These are phyloP conservation scores for Natator depressus DNA, from an alignment of 2,113 vertebrate genomes.

Conservation along the genomic window DNA sequence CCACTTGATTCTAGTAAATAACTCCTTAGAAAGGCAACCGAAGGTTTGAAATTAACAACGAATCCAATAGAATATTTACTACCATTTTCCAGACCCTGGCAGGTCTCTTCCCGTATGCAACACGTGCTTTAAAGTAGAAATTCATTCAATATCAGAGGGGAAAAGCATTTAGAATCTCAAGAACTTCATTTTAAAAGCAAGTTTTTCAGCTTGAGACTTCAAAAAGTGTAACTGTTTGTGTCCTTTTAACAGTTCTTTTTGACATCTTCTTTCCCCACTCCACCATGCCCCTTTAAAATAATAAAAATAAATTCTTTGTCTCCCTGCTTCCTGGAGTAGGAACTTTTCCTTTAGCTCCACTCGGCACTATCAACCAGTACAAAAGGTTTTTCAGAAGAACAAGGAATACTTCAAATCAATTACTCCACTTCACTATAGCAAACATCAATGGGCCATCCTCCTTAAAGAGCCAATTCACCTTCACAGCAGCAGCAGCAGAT, in stretches of 20 bases:
- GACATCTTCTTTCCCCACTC: neutral
- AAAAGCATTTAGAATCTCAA: neutral
- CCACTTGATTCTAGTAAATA: neutral
- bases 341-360: slow-evolving; percentile 47
- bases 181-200: neutral
- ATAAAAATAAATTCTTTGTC: slow-evolving; percentile 44
- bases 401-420: slow-evolving; percentile 66
- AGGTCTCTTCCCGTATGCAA: neutral
- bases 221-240: neutral
- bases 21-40: neutral
- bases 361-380: slow-evolving; percentile 44
- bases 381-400: slow-evolving; percentile 52
- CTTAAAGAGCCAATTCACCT: slow-evolving; percentile 39
- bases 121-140: neutral
- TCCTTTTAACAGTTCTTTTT: neutral
- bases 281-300: slow-evolving; percentile 30
- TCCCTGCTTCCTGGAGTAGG: slow-evolving; percentile 12
- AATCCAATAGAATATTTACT: neutral
- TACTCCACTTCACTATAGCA: slow-evolving; percentile 19
- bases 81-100: neutral
- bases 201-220: slow-evolving; percentile 4
- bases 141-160: neutral
- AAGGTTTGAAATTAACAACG: neutral
- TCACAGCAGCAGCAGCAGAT: neutral
- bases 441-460: neutral